Evolutionary conservation across 2,888 invertebrate species (phyloP), one percentile per base, ranked within the genome.

Genomic region (Cerceris rybyensis): DNA sequence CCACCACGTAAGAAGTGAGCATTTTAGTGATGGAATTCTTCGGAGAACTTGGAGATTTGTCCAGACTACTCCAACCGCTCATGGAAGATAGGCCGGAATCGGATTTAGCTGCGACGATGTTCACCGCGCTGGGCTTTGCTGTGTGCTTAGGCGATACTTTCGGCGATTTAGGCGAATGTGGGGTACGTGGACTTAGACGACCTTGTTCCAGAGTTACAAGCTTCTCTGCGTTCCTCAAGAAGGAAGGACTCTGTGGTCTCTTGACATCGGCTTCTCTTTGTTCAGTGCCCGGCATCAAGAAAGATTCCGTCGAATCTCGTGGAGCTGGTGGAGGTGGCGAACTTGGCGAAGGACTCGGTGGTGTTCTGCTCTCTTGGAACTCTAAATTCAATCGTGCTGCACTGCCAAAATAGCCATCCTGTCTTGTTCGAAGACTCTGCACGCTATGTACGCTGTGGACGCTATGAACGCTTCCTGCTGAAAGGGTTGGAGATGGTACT

Each of bases 1-100:
- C 92, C 59, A 91, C 78, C 13, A 91, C 89, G 80, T 91, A 91
- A 2, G 91, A 90, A 13, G 89, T 90, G 42, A 90, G 78, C 84
- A 91, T 87, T 83, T 91, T 92, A 13, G 91, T 92, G 90, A 90
- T 88, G 92, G 94, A 90, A 93, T 93, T 95, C 91, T 96, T 96
- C 0, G 97, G 96, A 0, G 96, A 97, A 41, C 96, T 96, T 5
- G 97, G 97, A 46, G 97, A 97, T 93, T 97, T 97, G 91, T 97
- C 97, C 87, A 97, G 93, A 89, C 96, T 96, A 11, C 96, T 96
- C 95, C 97, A 96, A 6, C 97, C 97, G 89, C 96, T 97, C 96
- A 97, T 96, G 7, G 97, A 97, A 0, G 97, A 97, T 65, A 97
- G 93, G 0, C 97, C 97, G 0, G 97, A 97, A 91, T 97, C 97